Evolutionary conservation across 2,888 invertebrate species (phyloP), one percentile per base, ranked within the genome.

Genomic region (Leptopilina drosophilae): DNA sequence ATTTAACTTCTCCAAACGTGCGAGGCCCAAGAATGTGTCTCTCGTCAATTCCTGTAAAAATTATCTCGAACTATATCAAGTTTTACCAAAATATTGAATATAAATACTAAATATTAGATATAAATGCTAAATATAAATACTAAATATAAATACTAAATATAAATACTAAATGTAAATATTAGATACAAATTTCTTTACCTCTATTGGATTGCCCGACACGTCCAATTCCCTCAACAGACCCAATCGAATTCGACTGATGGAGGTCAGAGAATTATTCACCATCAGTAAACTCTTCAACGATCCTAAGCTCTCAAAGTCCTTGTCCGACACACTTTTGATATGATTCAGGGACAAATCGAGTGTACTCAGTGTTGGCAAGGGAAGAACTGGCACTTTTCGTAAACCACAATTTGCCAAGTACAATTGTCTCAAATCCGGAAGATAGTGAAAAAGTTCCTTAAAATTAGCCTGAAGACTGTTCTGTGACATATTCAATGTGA

Each of bases 361-460:
- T 87, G 95, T 94, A 62, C 96, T 95, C 86, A 98, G 93, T 90
- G 96, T 95, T 15, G 95, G 95, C 85, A 98, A 93, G 84, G 96
- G 95, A 84, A 97, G 93, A 85, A 95, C 94, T 80, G 97, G 97
- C 87, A 97, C 93, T 77, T 94, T 94, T 87, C 94, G 95, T 87
- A 98, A 94, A 83, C 96, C 96, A 91, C 96, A 95, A 90, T 95
- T 95, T 78, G 96, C 95, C 87, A 98, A 93, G 89, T 95, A 95
- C 85, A 98, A 93, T 89, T 95, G 94, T 90, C 96, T 95, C 83
- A 98, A 93, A 88, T 96, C 95, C 78, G 96, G 97, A 76, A 97
- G 94, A 92, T 97, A 97, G 90, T 97, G 96, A 90, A 97, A 96
- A 76, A 97, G 94, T 92, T 97, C 97, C 89, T 97, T 96, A 90